Evolutionary conservation across 2,797 vertebrate species (phyloP), one percentile per base, ranked within the genome.

Genomic region (Pteronotus mesoamericanus): DNA sequence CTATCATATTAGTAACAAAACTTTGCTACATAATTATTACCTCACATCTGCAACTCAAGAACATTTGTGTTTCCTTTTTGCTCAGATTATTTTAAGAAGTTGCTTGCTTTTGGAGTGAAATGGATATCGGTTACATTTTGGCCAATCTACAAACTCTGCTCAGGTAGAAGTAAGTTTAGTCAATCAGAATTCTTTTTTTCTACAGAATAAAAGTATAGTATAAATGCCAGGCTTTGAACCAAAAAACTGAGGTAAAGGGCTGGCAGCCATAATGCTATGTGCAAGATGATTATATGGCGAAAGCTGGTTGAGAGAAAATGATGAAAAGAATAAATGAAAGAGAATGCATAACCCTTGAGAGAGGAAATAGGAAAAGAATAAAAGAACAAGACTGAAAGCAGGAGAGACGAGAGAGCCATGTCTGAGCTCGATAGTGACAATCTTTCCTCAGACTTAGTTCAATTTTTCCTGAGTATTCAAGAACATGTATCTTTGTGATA

Each of bases 351-450:
- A 34, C 2, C 6, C 48, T 61, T 9, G 32, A 46, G 74, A 48
- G 24, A 32, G 24, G 46, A 10, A 26, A 5, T 2, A 48, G 68
- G 61, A 7, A 12, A 5, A 32, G 5, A 72, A n/a, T 18, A 29
- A 39, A 66, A 24, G 85, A 53, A 9, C 2, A 26, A 26, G 24
- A n/a, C 7, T 3, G 18, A 69, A 59, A 61, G 37, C 9, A 22
- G 19, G 12, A 15, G 14, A 48, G 59, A 75, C 0, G 51, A 53
- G n/a, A 24, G 4, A 3, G 1, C 11, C 10, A 21, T 3, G 26
- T 32, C 68, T n/a, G 22, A 51, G 14, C 6, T 64, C 6, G 11
- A 0, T 32, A n/a, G 29, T 0, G 1, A 15, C 0, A 6, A 42
- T 9, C 1, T 16, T 48, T 87, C 24, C 8, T 10, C 5, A 34